Conservation (phyloP, 30 jellyfish, hydroid and myxozoan species). For the Aurelia aurita region DNA sequence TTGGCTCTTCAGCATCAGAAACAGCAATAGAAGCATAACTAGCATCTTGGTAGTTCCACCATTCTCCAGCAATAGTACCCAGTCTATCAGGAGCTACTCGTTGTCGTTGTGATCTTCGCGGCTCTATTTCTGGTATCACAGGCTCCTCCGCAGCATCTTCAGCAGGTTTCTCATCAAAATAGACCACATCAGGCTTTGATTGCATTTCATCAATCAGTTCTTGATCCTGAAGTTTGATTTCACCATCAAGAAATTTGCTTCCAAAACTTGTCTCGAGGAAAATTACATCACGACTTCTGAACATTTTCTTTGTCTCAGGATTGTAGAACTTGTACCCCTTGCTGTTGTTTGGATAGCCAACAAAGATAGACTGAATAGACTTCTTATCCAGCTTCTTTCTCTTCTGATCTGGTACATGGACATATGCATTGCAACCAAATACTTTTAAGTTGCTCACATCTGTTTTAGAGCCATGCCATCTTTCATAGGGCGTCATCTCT, state of each 20-base stretch:
- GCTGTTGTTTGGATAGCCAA: slow-evolving; percentile 34
- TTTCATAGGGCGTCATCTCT: slow-evolving; percentile 56
- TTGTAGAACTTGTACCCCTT: slow-evolving; percentile 48
- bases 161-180: slow-evolving; percentile 12
- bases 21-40: slow-evolving; percentile 55
- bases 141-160: background rate
- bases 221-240: background rate
- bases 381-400: slow-evolving; percentile 38
- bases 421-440: slow-evolving; percentile 66
- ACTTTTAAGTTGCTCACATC: slow-evolving; percentile 37
- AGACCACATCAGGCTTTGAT: slow-evolving; percentile 3
- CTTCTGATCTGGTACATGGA: slow-evolving; percentile 44
- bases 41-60: slow-evolving; percentile 28
- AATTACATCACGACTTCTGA: too few relatives aligned
- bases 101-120: slow-evolving; percentile 28
- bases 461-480: slow-evolving; percentile 41
- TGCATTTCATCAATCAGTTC: background rate
- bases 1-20: slow-evolving; percentile 47
- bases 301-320: slow-evolving; percentile 20
- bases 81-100: slow-evolving; percentile 47
- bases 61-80: slow-evolving; percentile 33
- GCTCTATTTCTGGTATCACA: slow-evolving; percentile 6
- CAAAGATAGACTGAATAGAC: slow-evolving; percentile 36
- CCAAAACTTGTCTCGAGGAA: too few relatives aligned
- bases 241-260: background rate